phyloP scores from a whole-genome alignment of 2,888 invertebrate species.

The Thysanoteuthis rhombus region DNA sequence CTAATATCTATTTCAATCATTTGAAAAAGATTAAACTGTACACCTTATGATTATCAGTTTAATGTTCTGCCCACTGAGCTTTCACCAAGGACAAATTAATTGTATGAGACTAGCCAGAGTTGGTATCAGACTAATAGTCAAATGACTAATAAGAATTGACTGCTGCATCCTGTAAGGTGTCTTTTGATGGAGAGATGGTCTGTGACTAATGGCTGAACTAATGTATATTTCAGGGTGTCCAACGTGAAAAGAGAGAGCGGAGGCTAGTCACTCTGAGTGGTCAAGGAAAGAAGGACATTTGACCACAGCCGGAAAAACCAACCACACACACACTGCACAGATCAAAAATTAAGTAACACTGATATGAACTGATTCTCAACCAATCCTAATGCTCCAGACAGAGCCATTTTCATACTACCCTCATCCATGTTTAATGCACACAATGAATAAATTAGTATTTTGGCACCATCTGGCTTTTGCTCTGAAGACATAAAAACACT shows the following conservation, averaged over 20 bases:
- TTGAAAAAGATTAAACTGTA: too few species aligned
- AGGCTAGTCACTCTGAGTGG: too few species aligned
- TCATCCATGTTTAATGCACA: neutral
- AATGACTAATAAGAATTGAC: neutral
- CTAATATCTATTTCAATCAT: too few species aligned
- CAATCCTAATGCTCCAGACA: neutral
- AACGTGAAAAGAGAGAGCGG: neutral
- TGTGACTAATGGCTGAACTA: neutral
- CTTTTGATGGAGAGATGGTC: neutral
- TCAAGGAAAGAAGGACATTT: neutral
- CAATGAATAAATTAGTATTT: neutral
- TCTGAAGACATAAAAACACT: neutral
- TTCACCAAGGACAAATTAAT: neutral
- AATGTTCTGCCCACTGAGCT: too few species aligned
- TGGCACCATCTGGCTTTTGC: neutral
- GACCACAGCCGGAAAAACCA: neutral
- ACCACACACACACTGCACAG: neutral
- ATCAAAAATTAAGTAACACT: neutral
- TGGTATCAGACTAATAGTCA: neutral
- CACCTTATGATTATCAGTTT: too few species aligned
- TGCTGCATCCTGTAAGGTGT: neutral
- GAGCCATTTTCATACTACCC: neutral
- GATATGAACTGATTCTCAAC: neutral
- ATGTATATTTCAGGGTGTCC: neutral
- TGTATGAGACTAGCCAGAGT: neutral